Conservation (phyloP, 2,113 vertebrate genomes). For the Mohoua ochrocephala region DNA sequence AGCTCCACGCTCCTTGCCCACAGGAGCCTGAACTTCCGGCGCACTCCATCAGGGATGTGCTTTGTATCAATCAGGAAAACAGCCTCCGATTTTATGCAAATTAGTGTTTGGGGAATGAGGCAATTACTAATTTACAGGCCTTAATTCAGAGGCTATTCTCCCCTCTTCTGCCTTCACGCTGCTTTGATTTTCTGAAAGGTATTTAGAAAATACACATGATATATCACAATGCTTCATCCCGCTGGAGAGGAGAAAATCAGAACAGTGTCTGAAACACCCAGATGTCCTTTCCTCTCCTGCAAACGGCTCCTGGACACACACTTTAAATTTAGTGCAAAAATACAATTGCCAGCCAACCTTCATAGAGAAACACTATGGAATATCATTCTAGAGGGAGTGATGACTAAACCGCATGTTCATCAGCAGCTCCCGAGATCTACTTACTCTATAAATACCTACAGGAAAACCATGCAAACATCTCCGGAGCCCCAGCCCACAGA, state of each 20-base stretch:
- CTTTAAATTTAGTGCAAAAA: conserved; percentile 29
- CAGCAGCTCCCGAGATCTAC: conserved; percentile 10
- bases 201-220: background rate
- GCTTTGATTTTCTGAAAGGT: background rate
- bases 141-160: background rate
- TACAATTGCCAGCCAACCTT: conserved; percentile 10
- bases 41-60: background rate
- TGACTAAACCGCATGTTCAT: conserved; percentile 35
- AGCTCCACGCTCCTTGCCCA: fast-evolving
- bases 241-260: background rate
- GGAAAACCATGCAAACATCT: conserved; percentile 13
- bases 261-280: background rate
- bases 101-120: background rate
- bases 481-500: background rate
- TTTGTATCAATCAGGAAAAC: conserved; percentile 12
- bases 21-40: background rate
- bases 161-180: background rate
- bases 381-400: conserved; percentile 11
- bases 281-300: background rate
- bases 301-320: background rate
- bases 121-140: background rate
- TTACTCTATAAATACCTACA: conserved; percentile 53
- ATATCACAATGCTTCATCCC: background rate
- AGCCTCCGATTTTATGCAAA: background rate
- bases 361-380: background rate